Evolutionary conservation across 2,797 vertebrate genomes (phyloP).

Genomic region (Mergus octosetaceus): DNA sequence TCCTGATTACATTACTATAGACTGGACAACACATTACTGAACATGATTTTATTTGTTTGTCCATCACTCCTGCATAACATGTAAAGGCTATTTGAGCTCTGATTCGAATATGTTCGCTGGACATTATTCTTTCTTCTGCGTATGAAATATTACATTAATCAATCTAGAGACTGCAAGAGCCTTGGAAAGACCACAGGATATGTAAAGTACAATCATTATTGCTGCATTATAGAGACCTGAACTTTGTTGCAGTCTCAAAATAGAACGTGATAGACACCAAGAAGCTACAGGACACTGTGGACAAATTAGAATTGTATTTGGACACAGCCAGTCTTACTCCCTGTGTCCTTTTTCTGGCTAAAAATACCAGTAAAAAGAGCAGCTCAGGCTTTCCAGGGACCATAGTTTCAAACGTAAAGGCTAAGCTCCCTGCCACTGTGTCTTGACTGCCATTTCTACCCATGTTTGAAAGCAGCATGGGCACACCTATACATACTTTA

Average conservation of each 20-base stretch:
- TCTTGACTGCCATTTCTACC: neutral
- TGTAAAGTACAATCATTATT: neutral
- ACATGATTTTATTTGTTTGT: neutral
- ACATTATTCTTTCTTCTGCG: neutral
- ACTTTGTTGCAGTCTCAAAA: neutral
- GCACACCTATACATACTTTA: neutral
- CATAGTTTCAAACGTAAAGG: neutral
- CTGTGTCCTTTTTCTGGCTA: neutral
- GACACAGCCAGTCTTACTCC: neutral
- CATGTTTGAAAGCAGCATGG: neutral
- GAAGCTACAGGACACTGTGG: neutral
- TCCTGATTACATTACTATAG: neutral
- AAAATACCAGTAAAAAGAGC: neutral
- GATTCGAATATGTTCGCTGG: neutral
- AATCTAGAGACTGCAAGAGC: neutral
- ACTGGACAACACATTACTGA: neutral
- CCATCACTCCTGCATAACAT: neutral
- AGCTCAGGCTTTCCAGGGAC: neutral
- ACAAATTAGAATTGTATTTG: neutral
- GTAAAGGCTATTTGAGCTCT: neutral
- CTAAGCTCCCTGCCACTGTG: rapidly evolving
- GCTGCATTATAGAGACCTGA: neutral
- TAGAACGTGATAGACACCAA: neutral
- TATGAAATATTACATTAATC: neutral
- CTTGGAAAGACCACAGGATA: neutral